Evolutionary conservation across 2,888 invertebrate genomes (phyloP).

Genomic region (Nipponacmea schrenckii): DNA sequence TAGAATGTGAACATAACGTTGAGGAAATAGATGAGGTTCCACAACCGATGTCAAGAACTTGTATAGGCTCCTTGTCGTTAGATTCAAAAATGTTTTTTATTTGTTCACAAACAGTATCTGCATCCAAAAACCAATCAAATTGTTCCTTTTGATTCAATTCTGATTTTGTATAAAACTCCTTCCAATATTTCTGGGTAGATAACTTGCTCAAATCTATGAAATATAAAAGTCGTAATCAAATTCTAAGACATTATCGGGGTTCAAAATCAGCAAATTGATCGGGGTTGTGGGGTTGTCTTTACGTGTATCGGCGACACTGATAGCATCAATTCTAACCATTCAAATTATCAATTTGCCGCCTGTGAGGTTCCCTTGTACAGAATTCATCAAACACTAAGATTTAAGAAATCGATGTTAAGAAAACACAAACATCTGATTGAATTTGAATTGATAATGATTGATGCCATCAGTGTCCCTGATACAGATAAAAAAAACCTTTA

Average conservation of each 20-base stretch:
- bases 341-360: no score
- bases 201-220: constrained; percentile 10
- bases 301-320: no score
- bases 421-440: no score
- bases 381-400: no score
- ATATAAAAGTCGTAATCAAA: neutral
- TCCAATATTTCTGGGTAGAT: constrained; percentile 12
- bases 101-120: neutral
- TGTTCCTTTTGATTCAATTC: neutral
- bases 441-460: no score
- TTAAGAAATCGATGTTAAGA: no score
- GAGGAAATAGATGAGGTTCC: constrained; percentile 12
- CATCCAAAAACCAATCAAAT: constrained; percentile 19
- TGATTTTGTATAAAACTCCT: neutral
- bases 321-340: no score
- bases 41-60: constrained; percentile 17
- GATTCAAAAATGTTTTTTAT: neutral
- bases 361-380: no score
- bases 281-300: no score
- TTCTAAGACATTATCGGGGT: neutral
- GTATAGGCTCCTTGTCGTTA: neutral
- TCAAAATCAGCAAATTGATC: no score
- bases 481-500: no score
- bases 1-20: neutral
- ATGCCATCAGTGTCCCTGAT: no score